Conservation (phyloP, 2,113 vertebrate genomes). For the Henicopernis longicauda region DNA sequence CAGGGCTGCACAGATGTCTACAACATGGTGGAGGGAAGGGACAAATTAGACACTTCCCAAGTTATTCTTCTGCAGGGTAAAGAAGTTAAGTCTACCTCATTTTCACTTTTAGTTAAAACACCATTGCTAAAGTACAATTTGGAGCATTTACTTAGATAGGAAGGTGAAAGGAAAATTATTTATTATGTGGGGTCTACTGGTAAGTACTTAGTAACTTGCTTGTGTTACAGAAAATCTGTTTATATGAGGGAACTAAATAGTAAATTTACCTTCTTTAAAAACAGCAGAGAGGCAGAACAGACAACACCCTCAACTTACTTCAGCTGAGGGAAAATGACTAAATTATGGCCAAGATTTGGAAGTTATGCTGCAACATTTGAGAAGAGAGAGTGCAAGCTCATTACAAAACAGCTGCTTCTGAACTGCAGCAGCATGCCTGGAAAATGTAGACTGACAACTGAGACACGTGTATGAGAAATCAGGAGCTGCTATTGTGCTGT, state of each 20-base stretch:
- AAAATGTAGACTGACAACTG: background rate
- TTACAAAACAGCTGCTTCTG: background rate
- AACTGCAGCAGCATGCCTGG: background rate
- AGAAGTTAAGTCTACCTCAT: background rate
- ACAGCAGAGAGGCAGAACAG: background rate
- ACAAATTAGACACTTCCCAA: background rate
- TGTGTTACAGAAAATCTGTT: background rate
- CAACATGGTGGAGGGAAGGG: background rate
- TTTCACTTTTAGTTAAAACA: background rate
- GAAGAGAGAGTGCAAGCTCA: background rate
- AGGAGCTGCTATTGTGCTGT: background rate
- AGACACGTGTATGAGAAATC: background rate
- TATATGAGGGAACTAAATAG: background rate
- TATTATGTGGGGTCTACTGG: background rate
- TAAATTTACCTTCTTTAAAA: background rate
- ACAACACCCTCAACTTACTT: background rate
- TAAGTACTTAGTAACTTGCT: background rate
- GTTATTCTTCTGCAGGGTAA: background rate
- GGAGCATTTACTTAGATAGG: background rate
- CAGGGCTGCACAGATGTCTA: background rate
- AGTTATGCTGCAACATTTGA: background rate
- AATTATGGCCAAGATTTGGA: background rate
- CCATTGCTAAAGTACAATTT: background rate
- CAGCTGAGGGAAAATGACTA: background rate
- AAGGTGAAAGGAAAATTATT: background rate